phyloP scores from a whole-genome alignment of 1,140 invertebrate genomes.

The Musca domestica region DNA sequence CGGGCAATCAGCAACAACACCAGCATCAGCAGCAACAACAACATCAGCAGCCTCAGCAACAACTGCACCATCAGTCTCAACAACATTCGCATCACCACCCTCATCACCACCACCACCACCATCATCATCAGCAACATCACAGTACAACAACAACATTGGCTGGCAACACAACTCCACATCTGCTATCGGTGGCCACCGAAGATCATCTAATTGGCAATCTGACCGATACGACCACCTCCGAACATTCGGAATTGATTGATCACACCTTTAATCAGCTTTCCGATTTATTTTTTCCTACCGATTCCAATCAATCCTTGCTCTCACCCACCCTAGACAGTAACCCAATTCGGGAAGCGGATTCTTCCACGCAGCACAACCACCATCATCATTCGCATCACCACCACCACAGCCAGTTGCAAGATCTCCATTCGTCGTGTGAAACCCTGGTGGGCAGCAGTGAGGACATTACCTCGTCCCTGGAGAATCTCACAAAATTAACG shows the following conservation, averaged over 20 bases:
- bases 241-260: constrained; percentile 43
- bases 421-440: constrained; percentile 32
- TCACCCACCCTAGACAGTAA: constrained; percentile 33
- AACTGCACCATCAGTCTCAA: constrained; percentile 32
- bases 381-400: constrained; percentile 32
- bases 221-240: constrained; percentile 40
- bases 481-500: constrained; percentile 50
- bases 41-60: constrained; percentile 25
- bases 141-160: constrained; percentile 25
- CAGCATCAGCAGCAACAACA: constrained; percentile 19
- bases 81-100: constrained; percentile 32
- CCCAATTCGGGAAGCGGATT: not conserved
- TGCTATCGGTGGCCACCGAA: constrained; percentile 39
- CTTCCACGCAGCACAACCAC: constrained; percentile 22
- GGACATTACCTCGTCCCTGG: constrained; percentile 47
- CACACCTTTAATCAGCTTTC: constrained; percentile 35
- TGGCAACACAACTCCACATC: constrained; percentile 23
- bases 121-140: constrained; percentile 30
- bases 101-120: constrained; percentile 27
- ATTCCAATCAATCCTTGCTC: constrained; percentile 48
- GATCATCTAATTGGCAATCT: constrained; percentile 48
- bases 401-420: constrained; percentile 32
- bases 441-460: constrained; percentile 36
- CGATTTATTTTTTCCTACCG: constrained; percentile 49
- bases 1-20: constrained; percentile 34